Percentiles rank a stretch among this genome's conserved stretches.
Evolutionary conservation across 2,113 vertebrate species (phyloP).

Genomic region (Elgaria multicarinata): DNA sequence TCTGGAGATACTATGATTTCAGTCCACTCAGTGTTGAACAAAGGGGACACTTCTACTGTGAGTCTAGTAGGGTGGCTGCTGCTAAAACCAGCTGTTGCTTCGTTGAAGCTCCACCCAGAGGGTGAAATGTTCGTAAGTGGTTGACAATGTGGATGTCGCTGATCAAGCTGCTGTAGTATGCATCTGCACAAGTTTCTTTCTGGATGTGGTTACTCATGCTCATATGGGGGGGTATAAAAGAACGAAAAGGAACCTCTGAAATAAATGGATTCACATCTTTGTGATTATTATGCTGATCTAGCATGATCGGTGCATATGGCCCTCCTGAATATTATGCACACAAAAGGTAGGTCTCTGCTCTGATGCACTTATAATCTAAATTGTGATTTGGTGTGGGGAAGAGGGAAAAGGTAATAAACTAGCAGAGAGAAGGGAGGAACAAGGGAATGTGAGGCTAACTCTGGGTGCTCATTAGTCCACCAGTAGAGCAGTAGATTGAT

Average conservation of each 20-base stretch:
- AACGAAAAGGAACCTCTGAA: background rate
- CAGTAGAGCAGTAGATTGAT: background rate
- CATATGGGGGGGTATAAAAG: background rate
- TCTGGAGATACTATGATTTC: background rate
- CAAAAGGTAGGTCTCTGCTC: background rate
- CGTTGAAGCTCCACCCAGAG: background rate
- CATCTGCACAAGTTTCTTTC: background rate
- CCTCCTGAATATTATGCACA: background rate
- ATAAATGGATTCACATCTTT: background rate
- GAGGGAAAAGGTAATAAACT: background rate
- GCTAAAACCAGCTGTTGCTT: background rate
- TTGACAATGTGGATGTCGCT: background rate
- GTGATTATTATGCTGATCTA: no score
- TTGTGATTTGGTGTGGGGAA: no score
- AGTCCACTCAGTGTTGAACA: background rate
- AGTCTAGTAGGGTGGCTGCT: background rate
- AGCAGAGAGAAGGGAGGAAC: background rate
- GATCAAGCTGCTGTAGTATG: background rate
- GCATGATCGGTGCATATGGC: background rate
- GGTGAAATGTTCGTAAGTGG: background rate
- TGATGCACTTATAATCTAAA: background rate
- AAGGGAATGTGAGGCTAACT: no score
- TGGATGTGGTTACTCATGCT: background rate
- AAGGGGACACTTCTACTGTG: background rate
- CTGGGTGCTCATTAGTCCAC: background rate